A percentile compares a stretch with the other conserved stretches of the same genome.
These are phyloP conservation scores for Notodonta ziczac DNA, from an alignment of 2,888 invertebrate genomes.

Conservation along the genomic window DNA sequence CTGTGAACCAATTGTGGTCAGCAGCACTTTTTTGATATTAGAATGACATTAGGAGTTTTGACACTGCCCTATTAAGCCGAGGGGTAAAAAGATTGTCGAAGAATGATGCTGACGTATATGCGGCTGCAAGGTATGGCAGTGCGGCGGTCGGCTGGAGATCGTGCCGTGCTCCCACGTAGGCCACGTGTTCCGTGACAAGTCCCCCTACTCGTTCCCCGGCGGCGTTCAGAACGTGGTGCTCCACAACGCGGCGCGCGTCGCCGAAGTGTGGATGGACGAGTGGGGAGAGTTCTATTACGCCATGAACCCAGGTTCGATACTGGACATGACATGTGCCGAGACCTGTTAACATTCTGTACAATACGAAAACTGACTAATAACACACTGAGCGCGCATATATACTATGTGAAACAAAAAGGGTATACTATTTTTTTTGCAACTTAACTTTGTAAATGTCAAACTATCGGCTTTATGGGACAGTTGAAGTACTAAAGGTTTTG, in stretches of 20 bases:
- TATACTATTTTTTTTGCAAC: no score
- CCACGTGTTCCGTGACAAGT: constrained; percentile 98
- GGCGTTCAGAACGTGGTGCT: constrained; percentile 98
- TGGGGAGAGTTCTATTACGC: constrained; percentile 99
- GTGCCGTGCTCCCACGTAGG: constrained; percentile 98
- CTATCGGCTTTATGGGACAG: no score
- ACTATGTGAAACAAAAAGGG: no score
- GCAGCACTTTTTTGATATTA: no score
- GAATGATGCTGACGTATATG: constrained; percentile 21
- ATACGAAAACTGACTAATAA: not conserved
- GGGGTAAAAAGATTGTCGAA: no score
- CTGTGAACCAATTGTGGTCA: no score
- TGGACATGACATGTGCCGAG: constrained; percentile 37
- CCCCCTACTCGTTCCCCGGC: constrained; percentile 99
- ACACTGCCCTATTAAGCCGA: no score
- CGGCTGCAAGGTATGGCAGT: constrained; percentile 93
- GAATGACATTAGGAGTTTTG: no score
- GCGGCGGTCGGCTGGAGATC: constrained; percentile 97
- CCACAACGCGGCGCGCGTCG: constrained; percentile 99
- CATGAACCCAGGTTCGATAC: constrained; percentile 97
- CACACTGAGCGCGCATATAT: no score
- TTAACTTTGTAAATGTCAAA: no score
- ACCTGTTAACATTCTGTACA: constrained; percentile 52
- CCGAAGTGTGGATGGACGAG: constrained; percentile 99
- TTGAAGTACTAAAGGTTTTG: no score